Base-by-base conservation (phyloP, 2,888 invertebrate genomes). In the Chalcis sispes region DNA sequence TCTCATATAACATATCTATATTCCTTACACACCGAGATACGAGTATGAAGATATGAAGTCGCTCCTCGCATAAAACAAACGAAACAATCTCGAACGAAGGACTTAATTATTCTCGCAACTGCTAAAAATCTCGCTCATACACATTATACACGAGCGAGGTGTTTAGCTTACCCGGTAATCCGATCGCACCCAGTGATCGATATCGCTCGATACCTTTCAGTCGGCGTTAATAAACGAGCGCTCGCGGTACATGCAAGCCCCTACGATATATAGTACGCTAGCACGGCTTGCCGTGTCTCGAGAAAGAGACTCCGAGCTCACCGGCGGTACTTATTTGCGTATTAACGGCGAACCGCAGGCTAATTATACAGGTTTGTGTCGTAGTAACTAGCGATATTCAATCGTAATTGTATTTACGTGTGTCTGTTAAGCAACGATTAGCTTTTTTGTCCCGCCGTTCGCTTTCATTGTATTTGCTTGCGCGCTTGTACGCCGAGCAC, bases 271-370 rank as follows among this genome's bases (percentile, higher is more conserved):
- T 18, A n/a, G 13, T 48, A 13, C 42, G 54, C 20, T 20, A 0
- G n/a, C n/a, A 46, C 46, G 13, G 13, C 3, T 46, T 46, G 46
- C 46, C 46, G 4, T 36, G 4, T 36, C 2, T 36, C 48, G n/a
- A n/a, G n/a, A n/a, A n/a, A n/a, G n/a, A n/a, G n/a, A n/a, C n/a
- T n/a, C 18, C 67, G 27, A 62, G 70, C 50, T 70, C 54, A 54
- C 29, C 75, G 70, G 70, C 75, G 50, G 29, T 65, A 46, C 67
- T 67, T 62, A 67, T 76, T 76, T 76, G 76, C 76, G 72, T 76
- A 72, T 76, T 72, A 76, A 67, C 48, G 64, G 40, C 50, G 66
- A 62, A 61, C 66, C 18, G 58, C 18, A 13, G 25, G 66, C 72
- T 76, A 72, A 76, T 76, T 76, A 67, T 42, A 13, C 52, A 7